A percentile compares a stretch with the other conserved stretches of the same genome.
Evolutionary conservation across 1,140 invertebrate species (phyloP).

Genomic region (Helicoverpa armigera): DNA sequence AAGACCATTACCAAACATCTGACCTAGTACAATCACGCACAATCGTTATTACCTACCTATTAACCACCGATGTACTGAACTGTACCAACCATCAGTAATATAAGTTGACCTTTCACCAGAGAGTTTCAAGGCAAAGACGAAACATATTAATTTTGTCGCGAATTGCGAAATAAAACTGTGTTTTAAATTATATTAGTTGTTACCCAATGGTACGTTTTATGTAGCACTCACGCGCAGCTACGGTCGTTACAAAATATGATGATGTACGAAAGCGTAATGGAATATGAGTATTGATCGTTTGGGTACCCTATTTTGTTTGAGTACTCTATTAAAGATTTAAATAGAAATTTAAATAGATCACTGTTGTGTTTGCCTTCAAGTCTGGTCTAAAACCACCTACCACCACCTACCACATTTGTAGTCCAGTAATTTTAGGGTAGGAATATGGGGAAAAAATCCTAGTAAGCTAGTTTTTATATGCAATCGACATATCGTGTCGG

Average conservation of each 20-base stretch:
- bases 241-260: neutral
- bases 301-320: neutral
- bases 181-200: constrained; percentile 48
- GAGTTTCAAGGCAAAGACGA: constrained; percentile 43
- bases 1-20: constrained; percentile 25
- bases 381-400: no score
- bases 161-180: constrained; percentile 35
- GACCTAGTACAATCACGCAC: constrained; percentile 34
- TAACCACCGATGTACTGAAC: constrained; percentile 36
- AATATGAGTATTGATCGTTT: neutral
- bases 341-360: no score
- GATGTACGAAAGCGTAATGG: neutral
- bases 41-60: constrained; percentile 40
- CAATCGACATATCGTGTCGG: no score
- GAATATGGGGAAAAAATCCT: no score
- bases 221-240: neutral
- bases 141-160: constrained; percentile 48
- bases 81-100: neutral
- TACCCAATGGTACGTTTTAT: constrained; percentile 19
- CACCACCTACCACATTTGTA: no score
- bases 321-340: neutral
- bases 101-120: constrained; percentile 21
- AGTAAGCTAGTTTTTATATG: no score
- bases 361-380: no score
- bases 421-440: no score